A percentile compares a stretch with the other conserved stretches of the same genome.
These are phyloP conservation scores for Zenarchopterus dispar DNA, from an alignment of 2,797 vertebrate species.

Conservation along the genomic window DNA sequence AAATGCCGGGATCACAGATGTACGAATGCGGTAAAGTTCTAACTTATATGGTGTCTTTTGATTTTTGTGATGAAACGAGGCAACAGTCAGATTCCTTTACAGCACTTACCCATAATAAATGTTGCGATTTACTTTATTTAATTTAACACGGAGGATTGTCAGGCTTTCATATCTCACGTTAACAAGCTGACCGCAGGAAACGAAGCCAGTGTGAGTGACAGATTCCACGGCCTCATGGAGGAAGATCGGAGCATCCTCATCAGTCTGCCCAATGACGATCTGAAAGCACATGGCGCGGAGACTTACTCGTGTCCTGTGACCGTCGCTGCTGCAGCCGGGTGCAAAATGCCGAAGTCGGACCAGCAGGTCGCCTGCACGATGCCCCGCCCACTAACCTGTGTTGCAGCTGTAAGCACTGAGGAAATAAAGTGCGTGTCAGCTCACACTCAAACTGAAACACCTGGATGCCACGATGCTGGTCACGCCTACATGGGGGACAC, in stretches of 20 bases:
- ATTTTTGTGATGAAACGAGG: too few relatives aligned
- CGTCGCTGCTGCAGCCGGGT: too few relatives aligned
- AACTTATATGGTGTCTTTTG: too few relatives aligned
- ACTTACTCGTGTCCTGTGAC: background rate
- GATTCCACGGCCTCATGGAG: conserved; percentile 36
- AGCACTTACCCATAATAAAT: too few relatives aligned
- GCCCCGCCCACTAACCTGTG: background rate
- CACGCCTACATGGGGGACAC: conserved; percentile 75
- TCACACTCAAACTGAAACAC: conserved; percentile 60
- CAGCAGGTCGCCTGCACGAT: background rate
- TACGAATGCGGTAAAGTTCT: too few relatives aligned
- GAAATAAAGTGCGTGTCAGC: background rate
- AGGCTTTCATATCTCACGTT: too few relatives aligned
- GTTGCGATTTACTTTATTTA: too few relatives aligned
- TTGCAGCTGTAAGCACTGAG: conserved; percentile 23
- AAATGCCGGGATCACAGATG: too few relatives aligned
- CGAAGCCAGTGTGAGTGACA: background rate
- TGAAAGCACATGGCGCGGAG: fast-evolving
- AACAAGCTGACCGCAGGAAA: too few relatives aligned
- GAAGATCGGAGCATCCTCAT: conserved; percentile 34
- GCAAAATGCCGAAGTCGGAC: background rate
- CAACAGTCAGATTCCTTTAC: too few relatives aligned
- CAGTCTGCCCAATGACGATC: background rate
- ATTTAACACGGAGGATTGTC: too few relatives aligned
- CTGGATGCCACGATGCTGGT: conserved; percentile 66